Percentiles rank a stretch among this genome's conserved stretches.
Evolutionary conservation across 1,140 invertebrate genomes (phyloP).

Genomic region (Hermetia illucens): DNA sequence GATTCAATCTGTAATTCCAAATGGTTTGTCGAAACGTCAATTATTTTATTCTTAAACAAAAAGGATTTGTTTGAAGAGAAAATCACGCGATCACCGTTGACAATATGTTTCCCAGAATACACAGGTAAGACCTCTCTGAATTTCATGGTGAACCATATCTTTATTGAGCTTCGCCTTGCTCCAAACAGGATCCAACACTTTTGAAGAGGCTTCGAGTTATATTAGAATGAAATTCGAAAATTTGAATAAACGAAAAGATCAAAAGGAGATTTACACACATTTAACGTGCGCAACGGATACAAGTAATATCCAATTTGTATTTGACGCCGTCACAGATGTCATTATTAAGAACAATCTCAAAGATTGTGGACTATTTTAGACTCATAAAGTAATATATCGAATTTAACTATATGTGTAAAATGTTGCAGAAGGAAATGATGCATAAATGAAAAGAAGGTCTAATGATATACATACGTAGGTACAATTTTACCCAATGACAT

Average conservation of each 20-base stretch:
- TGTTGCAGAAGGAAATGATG: too few relatives aligned
- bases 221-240: constrained; percentile 83
- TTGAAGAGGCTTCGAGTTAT: constrained; percentile 74
- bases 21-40: constrained; percentile 97
- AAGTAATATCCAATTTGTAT: constrained; percentile 82
- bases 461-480: too few relatives aligned
- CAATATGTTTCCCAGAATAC: constrained; percentile 91
- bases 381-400: too few relatives aligned
- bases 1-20: constrained; percentile 97
- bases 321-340: constrained; percentile 83
- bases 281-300: constrained; percentile 88
- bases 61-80: constrained; percentile 94
- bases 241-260: constrained; percentile 70
- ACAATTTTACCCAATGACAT: too few relatives aligned
- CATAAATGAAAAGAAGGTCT: too few relatives aligned
- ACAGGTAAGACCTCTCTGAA: constrained; percentile 41
- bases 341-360: constrained; percentile 89
- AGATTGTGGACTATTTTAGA: constrained; percentile 62
- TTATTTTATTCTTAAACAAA: constrained; percentile 93
- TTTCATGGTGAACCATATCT: constrained; percentile 5
- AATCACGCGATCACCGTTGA: constrained; percentile 79
- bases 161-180: constrained; percentile 8
- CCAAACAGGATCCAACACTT: constrained; percentile 69
- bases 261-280: constrained; percentile 86
- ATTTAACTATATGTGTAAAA: too few relatives aligned